phyloP scores from a whole-genome alignment of 2,113 vertebrate genomes.

The Lamprologus callipterus region DNA sequence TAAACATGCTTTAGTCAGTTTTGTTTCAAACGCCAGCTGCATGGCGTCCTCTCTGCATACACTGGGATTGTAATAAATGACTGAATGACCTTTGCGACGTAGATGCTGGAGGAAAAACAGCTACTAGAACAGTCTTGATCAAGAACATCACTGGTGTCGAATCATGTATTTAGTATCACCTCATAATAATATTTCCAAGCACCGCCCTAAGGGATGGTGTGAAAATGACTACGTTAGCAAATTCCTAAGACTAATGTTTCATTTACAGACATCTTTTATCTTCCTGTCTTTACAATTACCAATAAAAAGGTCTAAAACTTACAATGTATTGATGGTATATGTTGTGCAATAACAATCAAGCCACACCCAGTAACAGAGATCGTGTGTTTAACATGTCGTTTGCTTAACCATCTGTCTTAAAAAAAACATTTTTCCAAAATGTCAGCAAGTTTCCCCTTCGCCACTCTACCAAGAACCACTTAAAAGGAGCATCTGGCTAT shows the following conservation, averaged over 20 bases:
- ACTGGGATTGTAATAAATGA: not conserved
- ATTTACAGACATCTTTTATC: not conserved
- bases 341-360: not conserved
- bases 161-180: not conserved
- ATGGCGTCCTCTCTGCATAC: not conserved
- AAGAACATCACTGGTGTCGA: not conserved
- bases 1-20: not conserved
- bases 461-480: not conserved
- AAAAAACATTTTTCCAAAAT: not conserved
- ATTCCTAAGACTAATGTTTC: not conserved
- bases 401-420: not conserved
- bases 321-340: not conserved
- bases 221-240: not conserved
- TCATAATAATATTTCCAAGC: not conserved
- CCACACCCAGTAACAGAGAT: not conserved
- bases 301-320: not conserved
- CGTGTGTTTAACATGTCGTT: not conserved
- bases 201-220: not conserved
- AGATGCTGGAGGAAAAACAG: not conserved
- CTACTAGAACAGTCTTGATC: not conserved
- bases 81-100: not conserved
- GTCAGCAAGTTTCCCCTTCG: not conserved
- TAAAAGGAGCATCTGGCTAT: conserved; percentile 8
- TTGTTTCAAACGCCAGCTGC: not conserved
- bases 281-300: not conserved